A percentile compares a stretch with the other conserved stretches of the same genome.
Conservation (phyloP, 1,140 invertebrate genomes). For the Ditylenchus dipsaci region DNA sequence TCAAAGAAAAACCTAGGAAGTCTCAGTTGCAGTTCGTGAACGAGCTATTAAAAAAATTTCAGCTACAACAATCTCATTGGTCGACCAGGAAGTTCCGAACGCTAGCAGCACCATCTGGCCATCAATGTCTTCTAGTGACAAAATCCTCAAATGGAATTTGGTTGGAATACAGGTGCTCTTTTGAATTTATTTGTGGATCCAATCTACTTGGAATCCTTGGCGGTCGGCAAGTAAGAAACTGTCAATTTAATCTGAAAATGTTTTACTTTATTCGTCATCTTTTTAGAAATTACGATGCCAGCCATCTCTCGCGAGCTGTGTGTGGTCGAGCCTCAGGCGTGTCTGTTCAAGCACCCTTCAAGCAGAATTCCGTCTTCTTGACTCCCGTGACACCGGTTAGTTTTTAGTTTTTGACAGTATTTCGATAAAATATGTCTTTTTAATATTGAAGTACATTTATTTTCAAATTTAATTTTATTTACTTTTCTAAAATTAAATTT, state of each 20-base stretch:
- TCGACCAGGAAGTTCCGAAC: not conserved
- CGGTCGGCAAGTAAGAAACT: not conserved
- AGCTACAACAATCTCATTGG: not conserved
- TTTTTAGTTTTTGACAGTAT: conserved; percentile 4
- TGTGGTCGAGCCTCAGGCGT: not conserved
- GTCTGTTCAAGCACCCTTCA: not conserved
- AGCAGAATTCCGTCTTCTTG: not conserved
- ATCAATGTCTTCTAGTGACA: conserved; percentile 11
- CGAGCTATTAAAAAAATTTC: too few species aligned
- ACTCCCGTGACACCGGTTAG: not conserved
- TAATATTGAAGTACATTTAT: too few species aligned
- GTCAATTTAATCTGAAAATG: too few species aligned
- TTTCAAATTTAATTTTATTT: too few species aligned
- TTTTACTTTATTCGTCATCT: too few species aligned
- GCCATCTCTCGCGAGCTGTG: not conserved
- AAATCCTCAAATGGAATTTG: conserved; percentile 7
- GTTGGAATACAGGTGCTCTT: conserved; percentile 1
- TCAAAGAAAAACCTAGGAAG: too few species aligned
- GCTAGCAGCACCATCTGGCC: not conserved
- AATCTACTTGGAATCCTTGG: conserved; percentile 2
- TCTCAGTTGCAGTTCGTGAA: too few species aligned
- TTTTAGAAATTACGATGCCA: conserved; percentile 7
- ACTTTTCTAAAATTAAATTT: too few species aligned
- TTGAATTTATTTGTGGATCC: not conserved
- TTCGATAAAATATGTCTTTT: too few species aligned